Base-by-base conservation (phyloP, 2,797 vertebrate genomes). In the Sebastes baramenuke region DNA sequence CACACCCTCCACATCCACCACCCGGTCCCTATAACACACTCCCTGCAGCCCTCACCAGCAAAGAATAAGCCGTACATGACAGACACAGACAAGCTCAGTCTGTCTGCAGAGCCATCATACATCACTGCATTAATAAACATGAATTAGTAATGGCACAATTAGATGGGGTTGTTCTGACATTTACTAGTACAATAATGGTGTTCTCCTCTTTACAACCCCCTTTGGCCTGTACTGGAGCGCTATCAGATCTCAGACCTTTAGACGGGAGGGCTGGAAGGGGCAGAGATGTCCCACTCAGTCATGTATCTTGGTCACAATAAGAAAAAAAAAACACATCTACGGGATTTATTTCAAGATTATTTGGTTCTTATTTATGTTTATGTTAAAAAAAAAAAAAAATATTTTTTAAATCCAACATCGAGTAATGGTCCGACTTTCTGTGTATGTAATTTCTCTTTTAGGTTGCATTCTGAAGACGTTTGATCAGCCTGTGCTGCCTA, bases 61-160 rank as follows among this genome's bases (percentile, higher is more conserved):
- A 76, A 88, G 85, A 88, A 86, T 88, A 79, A 87, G 85, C 80
- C 75, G 73, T 86, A 90, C 90, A 89, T 91, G 90, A 92, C 87
- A 87, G 89, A 73, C 81, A 80, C 86, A 89, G 90, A 90, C 91
- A 92, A 83, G 80, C 76, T 59, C 82, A 78, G 87, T 91, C 88
- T 92, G 87, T 88, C 85, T 87, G 85, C 70, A 58, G 82, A 91
- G 89, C 88, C 92, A 93, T 93, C 92, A 90, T 93, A 93, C 93
- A 93, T 95, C 85, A 88, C 87, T 80, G 91, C 90, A 89, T 95
- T 95, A 95, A 95, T 94, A 95, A 94, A 94, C 94, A 95, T 95
- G 94, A 94, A 95, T 95, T 95, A 96, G 93, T 95, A 94, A 95
- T 95, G 86, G 89, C 89, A 92, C 93, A 93, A 93, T 95, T 93